These are phyloP conservation scores for Erannis defoliaria DNA, from an alignment of 2,888 invertebrate genomes.

Conservation along the genomic window DNA sequence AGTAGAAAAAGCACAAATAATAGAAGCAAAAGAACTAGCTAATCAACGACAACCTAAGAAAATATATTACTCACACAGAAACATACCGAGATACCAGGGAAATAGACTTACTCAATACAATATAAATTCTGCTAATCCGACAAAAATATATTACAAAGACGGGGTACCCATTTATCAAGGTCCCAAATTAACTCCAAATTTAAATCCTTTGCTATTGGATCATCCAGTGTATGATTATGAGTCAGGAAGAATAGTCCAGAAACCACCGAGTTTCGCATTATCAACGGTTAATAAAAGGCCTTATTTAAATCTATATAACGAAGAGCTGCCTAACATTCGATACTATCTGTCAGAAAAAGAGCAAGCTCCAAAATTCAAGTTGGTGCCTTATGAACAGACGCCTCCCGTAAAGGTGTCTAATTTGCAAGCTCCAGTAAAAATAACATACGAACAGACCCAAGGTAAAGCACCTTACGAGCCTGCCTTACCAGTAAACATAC, in stretches of 20 bases:
- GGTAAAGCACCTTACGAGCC: conserved; percentile 15
- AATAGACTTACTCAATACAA: conserved; percentile 80
- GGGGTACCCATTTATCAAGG: conserved; percentile 60
- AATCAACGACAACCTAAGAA: conserved; percentile 70
- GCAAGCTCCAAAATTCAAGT: conserved; percentile 71
- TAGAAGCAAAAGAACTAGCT: conserved; percentile 63
- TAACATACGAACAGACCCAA: conserved; percentile 20
- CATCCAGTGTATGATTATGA: conserved; percentile 58
- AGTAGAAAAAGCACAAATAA: conserved; percentile 77
- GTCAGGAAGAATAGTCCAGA: conserved; percentile 60
- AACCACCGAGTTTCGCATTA: conserved; percentile 55
- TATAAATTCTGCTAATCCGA: conserved; percentile 79
- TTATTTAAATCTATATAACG: conserved; percentile 64
- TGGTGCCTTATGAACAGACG: conserved; percentile 83
- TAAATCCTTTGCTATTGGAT: conserved; percentile 62
- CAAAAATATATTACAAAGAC: conserved; percentile 74
- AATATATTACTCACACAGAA: conserved; percentile 66
- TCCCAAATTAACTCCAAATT: conserved; percentile 60
- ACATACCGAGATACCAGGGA: conserved; percentile 80
- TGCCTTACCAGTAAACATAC: conserved; percentile 7
- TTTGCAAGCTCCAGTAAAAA: conserved; percentile 14
- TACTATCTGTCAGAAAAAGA: conserved; percentile 76
- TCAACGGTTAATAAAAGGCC: conserved; percentile 65
- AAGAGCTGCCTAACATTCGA: conserved; percentile 64
- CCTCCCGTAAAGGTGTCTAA: conserved; percentile 65